A percentile compares a stretch with the other conserved stretches of the same genome.
Evolutionary conservation across 2,888 invertebrate species (phyloP).

Genomic region (Agrenia bidenticulata): DNA sequence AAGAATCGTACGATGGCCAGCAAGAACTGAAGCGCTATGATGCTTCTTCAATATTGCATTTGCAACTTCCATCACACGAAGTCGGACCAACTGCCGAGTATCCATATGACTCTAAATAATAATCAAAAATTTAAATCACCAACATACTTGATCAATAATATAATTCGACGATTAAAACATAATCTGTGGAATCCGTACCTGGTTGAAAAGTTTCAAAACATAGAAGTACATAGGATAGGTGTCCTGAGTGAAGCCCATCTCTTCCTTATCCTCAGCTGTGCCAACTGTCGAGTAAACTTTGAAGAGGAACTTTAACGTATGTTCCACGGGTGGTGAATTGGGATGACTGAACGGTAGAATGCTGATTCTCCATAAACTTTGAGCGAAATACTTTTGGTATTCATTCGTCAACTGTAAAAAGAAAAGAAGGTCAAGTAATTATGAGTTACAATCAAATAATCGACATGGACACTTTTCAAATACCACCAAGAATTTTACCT

Average conservation of each 20-base stretch:
- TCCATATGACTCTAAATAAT: conserved; percentile 23
- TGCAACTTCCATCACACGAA: conserved; percentile 18
- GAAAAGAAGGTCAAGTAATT: not conserved
- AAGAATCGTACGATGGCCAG: not conserved
- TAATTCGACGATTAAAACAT: not conserved
- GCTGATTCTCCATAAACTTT: conserved; percentile 14
- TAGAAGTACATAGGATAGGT: conserved; percentile 13
- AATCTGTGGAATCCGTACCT: conserved; percentile 1
- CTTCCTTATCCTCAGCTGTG: conserved; percentile 13
- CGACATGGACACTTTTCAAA: not conserved
- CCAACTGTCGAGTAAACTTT: conserved; percentile 14
- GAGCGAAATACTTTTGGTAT: conserved; percentile 21
- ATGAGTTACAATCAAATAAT: too few species aligned
- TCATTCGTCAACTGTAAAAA: conserved; percentile 1
- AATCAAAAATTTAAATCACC: too few species aligned
- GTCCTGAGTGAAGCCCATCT: not conserved
- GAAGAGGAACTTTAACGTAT: conserved; percentile 6
- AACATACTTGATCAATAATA: not conserved
- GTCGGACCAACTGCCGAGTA: conserved; percentile 17
- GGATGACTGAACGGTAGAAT: conserved; percentile 15
- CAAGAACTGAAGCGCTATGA: not conserved
- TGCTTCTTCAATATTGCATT: conserved; percentile 19
- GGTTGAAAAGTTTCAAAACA: conserved; percentile 18
- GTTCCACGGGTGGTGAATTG: conserved; percentile 10
- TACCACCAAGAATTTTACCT: not conserved